Evolutionary conservation across 1,140 invertebrate genomes (phyloP).

Genomic region (Cryptotermes secundus): DNA sequence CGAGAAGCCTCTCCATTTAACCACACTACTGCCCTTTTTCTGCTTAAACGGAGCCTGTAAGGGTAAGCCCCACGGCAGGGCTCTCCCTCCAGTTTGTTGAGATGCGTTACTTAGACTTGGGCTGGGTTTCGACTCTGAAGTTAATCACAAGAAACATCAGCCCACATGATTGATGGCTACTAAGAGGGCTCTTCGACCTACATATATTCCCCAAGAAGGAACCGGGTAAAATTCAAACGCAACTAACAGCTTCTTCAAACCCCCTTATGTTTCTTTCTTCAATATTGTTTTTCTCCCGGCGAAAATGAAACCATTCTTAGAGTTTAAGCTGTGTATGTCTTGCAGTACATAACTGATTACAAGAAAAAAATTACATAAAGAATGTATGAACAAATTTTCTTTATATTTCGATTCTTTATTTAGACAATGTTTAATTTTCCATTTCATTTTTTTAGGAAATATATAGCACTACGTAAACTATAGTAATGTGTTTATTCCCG

Average conservation of each 20-base stretch:
- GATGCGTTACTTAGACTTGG: not conserved
- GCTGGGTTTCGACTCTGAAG: not conserved
- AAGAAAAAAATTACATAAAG: no score
- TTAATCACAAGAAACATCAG: constrained; percentile 10
- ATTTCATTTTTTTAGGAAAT: no score
- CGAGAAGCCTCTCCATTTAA: not conserved
- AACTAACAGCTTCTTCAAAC: not conserved
- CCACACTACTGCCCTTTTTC: not conserved
- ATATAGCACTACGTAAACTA: no score
- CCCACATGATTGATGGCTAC: not conserved
- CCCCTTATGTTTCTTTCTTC: not conserved
- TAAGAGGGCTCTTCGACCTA: not conserved
- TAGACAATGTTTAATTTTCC: no score
- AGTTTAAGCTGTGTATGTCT: not conserved
- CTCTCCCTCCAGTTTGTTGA: constrained; percentile 1
- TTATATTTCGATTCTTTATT: no score
- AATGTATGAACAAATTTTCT: no score
- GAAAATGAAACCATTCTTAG: not conserved
- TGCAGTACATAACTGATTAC: no score
- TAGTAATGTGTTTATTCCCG: no score
- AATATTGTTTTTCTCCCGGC: not conserved
- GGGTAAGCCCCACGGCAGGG: not conserved
- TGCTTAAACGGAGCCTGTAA: not conserved
- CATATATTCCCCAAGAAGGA: constrained; percentile 3
- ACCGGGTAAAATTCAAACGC: not conserved